Percentiles rank a stretch among this genome's conserved stretches.
Conservation (phyloP, 2,888 invertebrate genomes). For the Drosophila ochracea region DNA sequence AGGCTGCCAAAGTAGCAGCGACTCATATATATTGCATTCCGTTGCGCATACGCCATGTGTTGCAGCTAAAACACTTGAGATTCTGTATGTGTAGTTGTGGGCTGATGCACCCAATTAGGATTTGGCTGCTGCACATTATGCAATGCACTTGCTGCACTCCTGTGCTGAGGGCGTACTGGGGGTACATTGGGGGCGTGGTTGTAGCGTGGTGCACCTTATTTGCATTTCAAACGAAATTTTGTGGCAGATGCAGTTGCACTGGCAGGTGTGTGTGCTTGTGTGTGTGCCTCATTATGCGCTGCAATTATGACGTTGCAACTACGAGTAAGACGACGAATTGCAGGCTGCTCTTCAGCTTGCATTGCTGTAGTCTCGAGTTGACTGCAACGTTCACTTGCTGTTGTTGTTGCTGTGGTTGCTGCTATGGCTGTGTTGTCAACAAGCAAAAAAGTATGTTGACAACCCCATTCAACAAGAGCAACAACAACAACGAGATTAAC, state of each 20-base stretch:
- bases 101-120: conserved; percentile 74
- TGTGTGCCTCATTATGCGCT: conserved; percentile 76
- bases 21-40: conserved; percentile 18
- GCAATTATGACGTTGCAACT: conserved; percentile 77
- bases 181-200: conserved; percentile 60
- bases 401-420: conserved; percentile 48
- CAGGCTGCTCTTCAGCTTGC: conserved; percentile 70
- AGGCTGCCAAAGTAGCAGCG: conserved; percentile 63
- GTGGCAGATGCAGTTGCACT: conserved; percentile 54
- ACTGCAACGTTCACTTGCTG: conserved; percentile 47
- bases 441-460: conserved; percentile 81
- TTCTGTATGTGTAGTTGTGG: conserved; percentile 26
- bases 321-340: conserved; percentile 69
- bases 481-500: conserved; percentile 51
- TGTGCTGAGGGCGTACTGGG: conserved; percentile 18
- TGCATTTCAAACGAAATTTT: conserved; percentile 83
- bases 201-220: conserved; percentile 66
- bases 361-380: conserved; percentile 65
- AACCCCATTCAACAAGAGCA: conserved; percentile 62
- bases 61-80: conserved; percentile 46
- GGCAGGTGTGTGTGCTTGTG: conserved; percentile 29
- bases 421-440: conserved; percentile 72
- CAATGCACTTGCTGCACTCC: conserved; percentile 47
- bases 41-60: conserved; percentile 66
- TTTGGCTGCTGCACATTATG: conserved; percentile 59